Conservation (phyloP, 2,113 vertebrate species). For the Laticauda colubrina region DNA sequence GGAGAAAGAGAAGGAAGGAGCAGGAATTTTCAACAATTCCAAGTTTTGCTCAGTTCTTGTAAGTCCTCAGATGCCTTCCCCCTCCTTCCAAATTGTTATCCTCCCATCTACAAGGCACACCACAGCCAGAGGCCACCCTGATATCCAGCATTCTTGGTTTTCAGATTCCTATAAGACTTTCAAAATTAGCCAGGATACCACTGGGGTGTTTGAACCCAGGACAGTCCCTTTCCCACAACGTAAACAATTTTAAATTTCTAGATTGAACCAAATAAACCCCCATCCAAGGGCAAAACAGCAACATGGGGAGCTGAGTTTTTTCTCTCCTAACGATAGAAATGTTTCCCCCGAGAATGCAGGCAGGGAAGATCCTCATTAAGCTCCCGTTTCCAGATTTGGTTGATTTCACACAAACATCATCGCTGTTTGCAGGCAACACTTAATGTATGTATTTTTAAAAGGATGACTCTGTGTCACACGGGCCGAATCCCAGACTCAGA, state of each 20-base stretch:
- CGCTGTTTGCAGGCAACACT: not conserved
- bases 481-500: not conserved
- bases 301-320: not conserved
- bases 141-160: not conserved
- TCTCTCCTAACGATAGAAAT: not conserved
- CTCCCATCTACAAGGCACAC: not conserved
- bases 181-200: not conserved
- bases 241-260: not conserved
- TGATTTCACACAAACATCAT: not conserved
- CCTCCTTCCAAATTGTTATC: not conserved
- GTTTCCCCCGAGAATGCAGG: not conserved
- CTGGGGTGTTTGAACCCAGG: not conserved
- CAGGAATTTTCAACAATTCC: not conserved
- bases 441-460: not conserved
- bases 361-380: not conserved
- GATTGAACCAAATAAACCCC: not conserved
- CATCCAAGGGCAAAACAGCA: not conserved
- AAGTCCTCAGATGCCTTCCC: not conserved
- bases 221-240: not conserved
- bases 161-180: not conserved
- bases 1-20: not conserved
- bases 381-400: not conserved
- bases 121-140: not conserved
- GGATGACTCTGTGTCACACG: not conserved
- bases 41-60: not conserved